Percentiles rank a stretch among this genome's conserved stretches.
These are phyloP conservation scores for Bathynomus jamesi DNA, from an alignment of 1,140 invertebrate genomes.

Conservation along the genomic window DNA sequence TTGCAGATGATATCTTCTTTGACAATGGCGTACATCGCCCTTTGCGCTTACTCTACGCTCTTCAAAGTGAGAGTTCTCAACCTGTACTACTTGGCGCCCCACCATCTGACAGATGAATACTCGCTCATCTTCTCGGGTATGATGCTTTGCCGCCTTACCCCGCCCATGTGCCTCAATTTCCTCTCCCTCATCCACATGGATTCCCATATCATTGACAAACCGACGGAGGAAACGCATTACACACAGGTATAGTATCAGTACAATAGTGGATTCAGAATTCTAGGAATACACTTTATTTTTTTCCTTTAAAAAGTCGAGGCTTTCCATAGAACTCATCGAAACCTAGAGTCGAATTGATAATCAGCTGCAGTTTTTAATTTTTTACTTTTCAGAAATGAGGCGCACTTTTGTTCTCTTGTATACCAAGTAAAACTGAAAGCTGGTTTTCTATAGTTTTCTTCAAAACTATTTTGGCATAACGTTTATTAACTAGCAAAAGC, in stretches of 20 bases:
- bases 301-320: too few species aligned
- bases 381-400: too few species aligned
- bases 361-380: too few species aligned
- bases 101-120: slow-evolving; percentile 98
- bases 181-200: slow-evolving; percentile 96
- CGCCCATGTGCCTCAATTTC: slow-evolving; percentile 97
- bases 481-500: too few species aligned
- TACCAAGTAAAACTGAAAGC: too few species aligned
- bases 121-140: slow-evolving; percentile 95
- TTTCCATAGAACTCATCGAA: too few species aligned
- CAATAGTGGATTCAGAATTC: too few species aligned
- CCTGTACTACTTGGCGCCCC: slow-evolving; percentile 91
- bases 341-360: too few species aligned
- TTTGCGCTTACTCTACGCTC: slow-evolving; percentile 96
- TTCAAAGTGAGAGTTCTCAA: slow-evolving; percentile 93
- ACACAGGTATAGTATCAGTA: slow-evolving; percentile 58
- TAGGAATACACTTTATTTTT: too few species aligned
- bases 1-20: slow-evolving; percentile 70
- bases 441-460: too few species aligned
- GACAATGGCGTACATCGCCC: slow-evolving; percentile 88
- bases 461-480: too few species aligned
- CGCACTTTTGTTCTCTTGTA: too few species aligned
- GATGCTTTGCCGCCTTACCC: slow-evolving; percentile 84
- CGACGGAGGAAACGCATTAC: slow-evolving; percentile 74
- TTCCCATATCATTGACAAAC: slow-evolving; percentile 82